Base-by-base conservation (phyloP, 2,888 invertebrate genomes). In the Globia sparganii region DNA sequence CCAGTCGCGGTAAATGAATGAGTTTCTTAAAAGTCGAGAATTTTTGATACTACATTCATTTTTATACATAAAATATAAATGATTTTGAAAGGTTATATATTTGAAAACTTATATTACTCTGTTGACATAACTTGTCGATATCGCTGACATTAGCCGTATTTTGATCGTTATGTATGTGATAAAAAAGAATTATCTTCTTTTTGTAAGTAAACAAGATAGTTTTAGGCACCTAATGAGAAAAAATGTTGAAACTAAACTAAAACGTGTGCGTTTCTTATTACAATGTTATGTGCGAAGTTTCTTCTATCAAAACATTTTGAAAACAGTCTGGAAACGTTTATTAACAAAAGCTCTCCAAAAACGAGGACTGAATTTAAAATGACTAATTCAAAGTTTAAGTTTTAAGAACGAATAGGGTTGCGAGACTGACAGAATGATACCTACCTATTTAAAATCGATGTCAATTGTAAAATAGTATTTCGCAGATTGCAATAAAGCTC, bases 31-130 rank as follows among this genome's bases (percentile, higher is more conserved):
- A 25, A 53, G 13, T n/a, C 31, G 25, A 34, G 2, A 40, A 40
- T 8, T 31, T 31, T 18, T 15, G 18, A 28, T 28, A 18, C 13
- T 34, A 53, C n/a, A 9, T 18, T 28, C n/a, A 9, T 18, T 28
- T 28, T 15, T 11, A 28, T 15, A 61, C 18, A 28, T 46, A n/a
- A 37, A 72, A 62, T 46, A 56, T 31, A 31, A n/a, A 46, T 56
- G 2, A 25, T 53, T 64, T n/a, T 2, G 40, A 25, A 34, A 80
- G 62, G 81, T 80, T 74, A 73, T 9, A 15, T 64, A 46, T 58
- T 78, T 49, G 56, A 64, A 40, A 25, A 53, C 53, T 15, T 25
- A 78, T 31, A 34, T 28, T 53, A 4, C 31, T 64, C 21, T 58
- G 81, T 80, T 72, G 62, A 46, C 37, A 46, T 37, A 8, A 9